Conservation (phyloP, 2,888 invertebrate species). For the Trachelus tabidus region DNA sequence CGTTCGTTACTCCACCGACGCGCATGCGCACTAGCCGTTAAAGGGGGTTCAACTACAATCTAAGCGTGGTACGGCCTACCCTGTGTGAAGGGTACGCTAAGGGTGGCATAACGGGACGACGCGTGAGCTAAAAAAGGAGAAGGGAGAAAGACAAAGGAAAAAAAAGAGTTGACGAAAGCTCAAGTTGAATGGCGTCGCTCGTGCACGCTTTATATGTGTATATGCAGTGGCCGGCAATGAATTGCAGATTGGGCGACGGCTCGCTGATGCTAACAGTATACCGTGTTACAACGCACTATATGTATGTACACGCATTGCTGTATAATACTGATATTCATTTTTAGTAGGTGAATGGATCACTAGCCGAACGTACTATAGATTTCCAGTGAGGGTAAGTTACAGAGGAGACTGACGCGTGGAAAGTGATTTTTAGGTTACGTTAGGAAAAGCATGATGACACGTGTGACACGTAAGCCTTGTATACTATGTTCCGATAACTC, state of each 20-base stretch:
- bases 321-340: not conserved
- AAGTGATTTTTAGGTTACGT: not conserved
- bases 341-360: not conserved
- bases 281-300: constrained; percentile 31
- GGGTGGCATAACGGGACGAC: not conserved
- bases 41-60: not conserved
- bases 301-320: not conserved
- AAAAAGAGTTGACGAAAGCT: not conserved
- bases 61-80: not conserved
- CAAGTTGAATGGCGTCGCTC: not conserved
- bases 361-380: not conserved
- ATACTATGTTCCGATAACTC: not conserved
- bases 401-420: too few species aligned
- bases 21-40: not conserved
- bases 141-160: not conserved
- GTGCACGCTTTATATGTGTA: constrained; percentile 13
- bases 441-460: not conserved
- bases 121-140: not conserved
- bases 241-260: constrained; percentile 32
- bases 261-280: constrained; percentile 20
- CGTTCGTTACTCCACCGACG: not conserved
- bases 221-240: constrained; percentile 22
- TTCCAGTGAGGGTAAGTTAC: not conserved
- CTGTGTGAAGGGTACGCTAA: not conserved
- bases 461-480: not conserved